These are phyloP conservation scores for Archilochus colubris DNA, from an alignment of 2,113 vertebrate genomes.

Conservation along the genomic window DNA sequence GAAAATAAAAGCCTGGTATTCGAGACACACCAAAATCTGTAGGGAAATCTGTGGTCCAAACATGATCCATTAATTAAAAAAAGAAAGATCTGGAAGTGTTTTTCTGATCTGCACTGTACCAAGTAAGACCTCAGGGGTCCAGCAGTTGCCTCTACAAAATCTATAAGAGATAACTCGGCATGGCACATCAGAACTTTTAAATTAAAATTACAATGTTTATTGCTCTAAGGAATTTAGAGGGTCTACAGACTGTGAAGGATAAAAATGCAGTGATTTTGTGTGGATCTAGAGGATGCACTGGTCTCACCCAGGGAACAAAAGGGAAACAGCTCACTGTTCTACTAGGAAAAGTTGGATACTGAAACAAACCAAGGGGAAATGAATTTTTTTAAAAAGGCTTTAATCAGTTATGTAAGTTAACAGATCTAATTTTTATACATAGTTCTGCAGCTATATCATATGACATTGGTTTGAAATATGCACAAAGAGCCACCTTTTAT, in stretches of 20 bases:
- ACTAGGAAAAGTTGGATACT: neutral
- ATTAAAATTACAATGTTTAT: neutral
- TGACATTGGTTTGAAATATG: neutral
- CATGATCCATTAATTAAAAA: neutral
- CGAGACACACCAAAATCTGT: neutral
- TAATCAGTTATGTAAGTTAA: neutral
- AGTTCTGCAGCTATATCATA: neutral
- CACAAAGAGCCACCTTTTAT: neutral
- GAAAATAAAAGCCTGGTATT: neutral
- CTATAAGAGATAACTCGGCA: neutral
- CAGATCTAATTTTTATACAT: neutral
- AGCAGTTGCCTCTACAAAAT: neutral
- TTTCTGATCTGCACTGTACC: neutral
- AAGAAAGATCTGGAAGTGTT: neutral
- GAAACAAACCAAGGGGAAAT: neutral
- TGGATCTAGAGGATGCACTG: neutral
- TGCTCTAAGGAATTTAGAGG: neutral
- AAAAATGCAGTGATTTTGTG: neutral
- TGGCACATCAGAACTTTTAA: neutral
- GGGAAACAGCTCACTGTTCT: neutral
- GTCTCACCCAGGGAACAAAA: neutral
- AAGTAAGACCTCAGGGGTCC: neutral
- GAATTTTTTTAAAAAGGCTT: neutral
- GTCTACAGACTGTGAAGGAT: neutral
- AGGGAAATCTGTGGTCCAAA: neutral